Base-by-base conservation (phyloP, 2,797 vertebrate species). In the Fundulus diaphanus region DNA sequence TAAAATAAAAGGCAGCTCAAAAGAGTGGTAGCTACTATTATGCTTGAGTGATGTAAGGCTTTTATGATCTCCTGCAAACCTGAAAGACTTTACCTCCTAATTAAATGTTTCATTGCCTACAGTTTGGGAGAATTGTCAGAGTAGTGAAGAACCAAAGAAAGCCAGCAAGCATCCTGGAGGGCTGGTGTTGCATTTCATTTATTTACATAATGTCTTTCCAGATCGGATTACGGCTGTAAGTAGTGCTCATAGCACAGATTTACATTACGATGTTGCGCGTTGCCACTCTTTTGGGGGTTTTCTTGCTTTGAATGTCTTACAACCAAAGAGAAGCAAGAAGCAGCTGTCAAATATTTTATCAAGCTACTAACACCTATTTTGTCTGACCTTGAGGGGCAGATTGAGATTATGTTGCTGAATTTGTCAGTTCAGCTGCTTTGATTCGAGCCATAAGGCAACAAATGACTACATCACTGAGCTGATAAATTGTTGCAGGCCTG, bases 291-390 rank as follows among this genome's bases (percentile, higher is more conserved):
- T 69, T 40, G 46, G 67, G 61, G 68, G 61, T 79, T 71, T 84
- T 56, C 40, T 68, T 9, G 44, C 80, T 89, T 89, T 92, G 84
- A 91, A 84, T 83, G 88, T 83, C 44, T 88, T 69, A 81, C 42
- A 44, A 51, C 29, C 66, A 42, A 69, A 92, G 74, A 88, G 88
- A 89, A 87, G 88, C 90, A 75, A 75, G 74, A 85, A 84, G 80
- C 73, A 20, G 54, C 74, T 85, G 67, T 51, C 68, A 80, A 63
- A 83, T 68, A 89, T 74, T 85, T 85, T 74, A 72, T 76, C 69
- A 84, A 80, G 66, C 79, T 85, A 65, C 67, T 70, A 72, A 81
- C 82, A 84, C 70, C 88, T 84, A 70, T 68, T 52, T 83, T 77
- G 79, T 18, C 70, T 83, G 88, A 88, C 85, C 75, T 88, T 82